phyloP scores from a whole-genome alignment of 2,113 vertebrate species.

The Calypte anna region DNA sequence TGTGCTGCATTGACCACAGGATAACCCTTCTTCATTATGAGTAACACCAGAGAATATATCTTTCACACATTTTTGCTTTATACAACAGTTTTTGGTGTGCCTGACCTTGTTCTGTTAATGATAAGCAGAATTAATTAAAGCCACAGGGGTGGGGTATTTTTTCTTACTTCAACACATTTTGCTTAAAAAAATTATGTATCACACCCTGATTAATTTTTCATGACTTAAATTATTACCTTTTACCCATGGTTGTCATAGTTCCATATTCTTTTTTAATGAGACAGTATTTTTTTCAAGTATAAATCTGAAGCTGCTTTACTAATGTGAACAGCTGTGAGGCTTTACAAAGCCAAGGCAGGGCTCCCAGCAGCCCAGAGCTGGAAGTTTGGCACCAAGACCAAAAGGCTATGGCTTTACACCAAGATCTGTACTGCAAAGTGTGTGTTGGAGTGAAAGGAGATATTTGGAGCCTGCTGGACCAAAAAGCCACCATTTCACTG shows the following conservation, averaged over 20 bases:
- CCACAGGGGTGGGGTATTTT: not conserved
- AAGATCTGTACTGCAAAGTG: not conserved
- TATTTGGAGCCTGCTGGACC: not conserved
- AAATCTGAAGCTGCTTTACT: constrained; percentile 71
- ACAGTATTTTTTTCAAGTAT: constrained; percentile 71
- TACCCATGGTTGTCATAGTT: constrained; percentile 65
- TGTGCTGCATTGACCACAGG: constrained; percentile 72
- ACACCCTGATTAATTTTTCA: constrained; percentile 74
- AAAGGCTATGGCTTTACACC: not conserved
- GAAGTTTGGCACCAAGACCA: not conserved
- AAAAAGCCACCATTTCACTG: not conserved
- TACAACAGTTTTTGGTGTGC: constrained; percentile 78
- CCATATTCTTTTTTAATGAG: constrained; percentile 74
- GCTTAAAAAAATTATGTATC: constrained; percentile 73
- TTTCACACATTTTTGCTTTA: constrained; percentile 75
- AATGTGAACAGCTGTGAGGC: constrained; percentile 71
- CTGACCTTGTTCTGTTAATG: constrained; percentile 77
- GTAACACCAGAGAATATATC: constrained; percentile 74
- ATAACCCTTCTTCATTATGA: constrained; percentile 75
- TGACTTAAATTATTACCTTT: constrained; percentile 72
- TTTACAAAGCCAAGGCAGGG: constrained; percentile 5
- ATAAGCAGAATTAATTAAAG: constrained; percentile 78
- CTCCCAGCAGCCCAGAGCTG: constrained; percentile 21
- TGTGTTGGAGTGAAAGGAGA: not conserved
- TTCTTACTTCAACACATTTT: constrained; percentile 66